Evolutionary conservation across 2,113 vertebrate species (phyloP).

Genomic region (Marmota monax): DNA sequence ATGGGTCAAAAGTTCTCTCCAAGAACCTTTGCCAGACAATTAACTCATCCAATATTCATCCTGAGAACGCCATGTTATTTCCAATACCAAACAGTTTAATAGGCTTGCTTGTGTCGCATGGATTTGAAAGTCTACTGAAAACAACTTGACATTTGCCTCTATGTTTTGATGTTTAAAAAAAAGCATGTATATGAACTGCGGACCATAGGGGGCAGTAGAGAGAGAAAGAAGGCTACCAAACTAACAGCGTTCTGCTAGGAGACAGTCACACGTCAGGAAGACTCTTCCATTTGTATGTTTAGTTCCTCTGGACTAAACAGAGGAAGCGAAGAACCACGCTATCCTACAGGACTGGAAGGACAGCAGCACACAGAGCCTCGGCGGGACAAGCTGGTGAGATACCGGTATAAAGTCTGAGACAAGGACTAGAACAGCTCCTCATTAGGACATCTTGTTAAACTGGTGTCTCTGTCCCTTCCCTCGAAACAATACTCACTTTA

Average conservation of each 20-base stretch:
- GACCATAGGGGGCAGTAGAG: neutral
- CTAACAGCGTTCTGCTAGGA: neutral
- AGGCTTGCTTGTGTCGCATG: neutral
- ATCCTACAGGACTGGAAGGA: neutral
- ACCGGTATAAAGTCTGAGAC: neutral
- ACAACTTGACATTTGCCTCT: neutral
- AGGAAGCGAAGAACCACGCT: neutral
- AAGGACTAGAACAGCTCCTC: conserved; percentile 36
- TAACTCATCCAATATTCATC: conserved; percentile 8
- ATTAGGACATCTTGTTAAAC: neutral
- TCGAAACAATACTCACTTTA: conserved; percentile 51
- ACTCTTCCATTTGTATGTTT: neutral
- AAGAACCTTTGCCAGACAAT: conserved; percentile 30
- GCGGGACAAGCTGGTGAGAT: neutral
- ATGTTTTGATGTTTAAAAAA: conserved; percentile 51
- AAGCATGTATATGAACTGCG: neutral
- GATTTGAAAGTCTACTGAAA: conserved; percentile 22
- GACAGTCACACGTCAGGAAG: neutral
- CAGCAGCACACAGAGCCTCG: neutral
- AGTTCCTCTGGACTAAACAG: neutral
- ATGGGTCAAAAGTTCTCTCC: conserved; percentile 54
- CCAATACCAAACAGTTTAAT: conserved; percentile 34
- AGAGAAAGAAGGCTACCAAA: neutral
- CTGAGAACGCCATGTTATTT: conserved; percentile 15
- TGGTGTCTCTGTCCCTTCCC: conserved; percentile 61